phyloP scores from a whole-genome alignment of 2,888 invertebrate species.

The Leucozona laternaria region DNA sequence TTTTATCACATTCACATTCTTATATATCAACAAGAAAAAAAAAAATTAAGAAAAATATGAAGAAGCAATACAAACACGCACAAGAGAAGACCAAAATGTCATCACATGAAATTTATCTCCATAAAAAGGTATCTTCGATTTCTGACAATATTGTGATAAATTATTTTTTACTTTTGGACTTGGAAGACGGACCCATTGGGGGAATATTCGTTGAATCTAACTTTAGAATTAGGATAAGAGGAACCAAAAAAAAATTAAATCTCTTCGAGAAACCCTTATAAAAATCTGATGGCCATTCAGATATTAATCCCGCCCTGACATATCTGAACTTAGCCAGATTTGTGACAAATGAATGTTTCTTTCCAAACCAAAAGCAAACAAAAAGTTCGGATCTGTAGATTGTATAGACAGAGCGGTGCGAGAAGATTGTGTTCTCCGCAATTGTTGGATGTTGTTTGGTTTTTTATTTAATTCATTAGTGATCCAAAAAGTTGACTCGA shows the following conservation, averaged over 20 bases:
- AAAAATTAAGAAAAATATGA: background rate
- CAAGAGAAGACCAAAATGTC: slow-evolving; percentile 71
- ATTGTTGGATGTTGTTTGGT: slow-evolving; percentile 30
- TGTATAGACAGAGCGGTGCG: slow-evolving; percentile 9
- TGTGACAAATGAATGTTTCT: slow-evolving; percentile 66
- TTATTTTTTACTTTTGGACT: slow-evolving; percentile 53
- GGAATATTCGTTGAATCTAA: slow-evolving; percentile 49
- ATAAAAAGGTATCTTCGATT: slow-evolving; percentile 75
- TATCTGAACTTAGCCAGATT: slow-evolving; percentile 57
- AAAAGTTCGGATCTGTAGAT: slow-evolving; percentile 7
- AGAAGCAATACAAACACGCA: slow-evolving; percentile 66
- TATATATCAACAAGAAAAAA: slow-evolving; percentile 19
- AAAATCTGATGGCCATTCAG: slow-evolving; percentile 68
- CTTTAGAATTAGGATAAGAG: slow-evolving; percentile 36
- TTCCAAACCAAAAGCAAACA: slow-evolving; percentile 14
- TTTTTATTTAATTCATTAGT: slow-evolving; percentile 51
- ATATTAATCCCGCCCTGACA: slow-evolving; percentile 65
- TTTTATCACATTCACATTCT: slow-evolving; percentile 75
- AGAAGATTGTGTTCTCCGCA: background rate
- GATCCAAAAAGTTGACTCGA: slow-evolving; percentile 27
- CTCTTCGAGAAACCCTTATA: slow-evolving; percentile 37
- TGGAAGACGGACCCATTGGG: slow-evolving; percentile 9
- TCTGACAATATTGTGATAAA: slow-evolving; percentile 76
- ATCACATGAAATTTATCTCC: slow-evolving; percentile 75
- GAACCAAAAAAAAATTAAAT: slow-evolving; percentile 4